Conservation (phyloP, 2,888 invertebrate species). For the Oscheius sp. region DNA sequence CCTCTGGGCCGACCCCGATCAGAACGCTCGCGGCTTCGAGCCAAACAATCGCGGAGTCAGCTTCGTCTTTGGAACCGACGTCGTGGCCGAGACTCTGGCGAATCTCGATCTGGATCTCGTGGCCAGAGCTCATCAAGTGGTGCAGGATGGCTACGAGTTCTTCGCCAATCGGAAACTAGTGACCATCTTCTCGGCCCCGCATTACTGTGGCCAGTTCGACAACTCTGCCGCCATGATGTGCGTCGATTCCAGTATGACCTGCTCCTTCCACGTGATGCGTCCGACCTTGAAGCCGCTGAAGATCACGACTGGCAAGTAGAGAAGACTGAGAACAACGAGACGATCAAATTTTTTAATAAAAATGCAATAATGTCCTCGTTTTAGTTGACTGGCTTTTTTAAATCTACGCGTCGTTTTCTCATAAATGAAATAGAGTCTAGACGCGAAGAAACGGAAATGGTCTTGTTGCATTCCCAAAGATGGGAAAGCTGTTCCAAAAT, state of each 20-base stretch:
- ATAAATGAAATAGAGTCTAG: too few species aligned
- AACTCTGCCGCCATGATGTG: slow-evolving; percentile 67
- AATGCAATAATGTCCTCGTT: too few species aligned
- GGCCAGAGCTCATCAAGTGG: slow-evolving; percentile 71
- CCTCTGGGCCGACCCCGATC: slow-evolving; percentile 12
- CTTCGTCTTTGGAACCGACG: slow-evolving; percentile 19
- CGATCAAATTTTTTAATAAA: too few species aligned
- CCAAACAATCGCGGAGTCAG: slow-evolving; percentile 27
- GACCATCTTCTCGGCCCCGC: slow-evolving; percentile 65
- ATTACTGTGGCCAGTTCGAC: slow-evolving; percentile 65
- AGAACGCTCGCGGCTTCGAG: not conserved
- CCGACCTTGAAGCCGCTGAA: slow-evolving; percentile 5
- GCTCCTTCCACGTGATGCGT: slow-evolving; percentile 60
- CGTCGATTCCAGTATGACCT: slow-evolving; percentile 62
- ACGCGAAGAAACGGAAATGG: too few species aligned
- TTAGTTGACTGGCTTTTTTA: too few species aligned
- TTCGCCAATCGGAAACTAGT: slow-evolving; percentile 73
- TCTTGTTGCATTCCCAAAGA: too few species aligned
- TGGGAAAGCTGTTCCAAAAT: too few species aligned
- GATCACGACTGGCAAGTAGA: too few species aligned
- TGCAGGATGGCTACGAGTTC: slow-evolving; percentile 79
- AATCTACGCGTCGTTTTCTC: too few species aligned
- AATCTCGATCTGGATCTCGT: slow-evolving; percentile 15
- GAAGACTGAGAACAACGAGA: too few species aligned
- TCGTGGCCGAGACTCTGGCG: not conserved